Conservation (phyloP, 2,888 invertebrate species). For the Dynastes grantii region DNA sequence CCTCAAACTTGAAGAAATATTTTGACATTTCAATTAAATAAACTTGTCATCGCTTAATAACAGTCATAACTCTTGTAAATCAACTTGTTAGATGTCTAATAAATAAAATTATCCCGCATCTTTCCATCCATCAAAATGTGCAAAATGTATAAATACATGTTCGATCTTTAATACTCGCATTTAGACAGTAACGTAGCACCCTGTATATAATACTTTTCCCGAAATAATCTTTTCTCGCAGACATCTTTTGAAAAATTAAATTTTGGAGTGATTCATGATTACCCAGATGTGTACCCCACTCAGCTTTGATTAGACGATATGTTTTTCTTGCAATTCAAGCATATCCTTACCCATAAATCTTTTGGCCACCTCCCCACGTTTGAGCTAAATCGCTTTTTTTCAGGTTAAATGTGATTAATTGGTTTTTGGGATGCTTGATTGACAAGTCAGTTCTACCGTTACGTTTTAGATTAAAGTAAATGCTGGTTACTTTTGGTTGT, state of each 20-base stretch:
- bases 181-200: too few relatives aligned
- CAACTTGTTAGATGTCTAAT: not conserved
- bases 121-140: too few relatives aligned
- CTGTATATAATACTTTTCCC: too few relatives aligned
- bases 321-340: constrained; percentile 23
- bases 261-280: too few relatives aligned
- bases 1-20: not conserved
- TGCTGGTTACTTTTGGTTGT: not conserved
- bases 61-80: not conserved
- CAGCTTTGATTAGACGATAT: not conserved
- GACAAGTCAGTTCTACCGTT: not conserved
- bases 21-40: too few relatives aligned
- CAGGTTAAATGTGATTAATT: not conserved
- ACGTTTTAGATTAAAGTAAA: not conserved
- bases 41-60: not conserved
- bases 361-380: not conserved
- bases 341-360: constrained; percentile 3
- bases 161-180: too few relatives aligned
- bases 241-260: too few relatives aligned
- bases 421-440: not conserved
- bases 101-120: not conserved
- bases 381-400: not conserved
- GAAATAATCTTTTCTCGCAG: too few relatives aligned
- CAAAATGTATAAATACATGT: too few relatives aligned
- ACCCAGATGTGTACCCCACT: not conserved